Percentiles rank a stretch among this genome's conserved stretches.
Conservation (phyloP, 2,888 invertebrate species). For the Aspidapion aeneum region DNA sequence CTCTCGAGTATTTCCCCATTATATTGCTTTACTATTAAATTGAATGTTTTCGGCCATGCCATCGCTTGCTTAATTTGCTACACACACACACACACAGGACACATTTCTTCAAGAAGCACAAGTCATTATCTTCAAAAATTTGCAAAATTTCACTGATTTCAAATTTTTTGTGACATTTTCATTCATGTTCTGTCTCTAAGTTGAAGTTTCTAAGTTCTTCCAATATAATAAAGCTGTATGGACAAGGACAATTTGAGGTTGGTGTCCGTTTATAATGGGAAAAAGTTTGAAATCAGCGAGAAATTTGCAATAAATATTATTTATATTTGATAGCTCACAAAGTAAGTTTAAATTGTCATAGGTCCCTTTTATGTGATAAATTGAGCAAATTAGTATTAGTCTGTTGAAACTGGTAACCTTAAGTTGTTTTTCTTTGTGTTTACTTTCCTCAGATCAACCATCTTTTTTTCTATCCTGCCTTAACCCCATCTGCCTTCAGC, state of each 20-base stretch:
- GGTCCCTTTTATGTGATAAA: neutral
- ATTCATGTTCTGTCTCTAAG: neutral
- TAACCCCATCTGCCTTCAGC: neutral
- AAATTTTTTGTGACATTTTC: neutral
- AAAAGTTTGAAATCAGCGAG: neutral
- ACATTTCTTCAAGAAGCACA: neutral
- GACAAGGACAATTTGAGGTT: neutral
- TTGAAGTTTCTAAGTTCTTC: neutral
- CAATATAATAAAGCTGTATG: neutral
- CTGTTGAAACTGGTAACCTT: neutral
- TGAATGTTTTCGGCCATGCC: neutral
- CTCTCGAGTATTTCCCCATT: neutral
- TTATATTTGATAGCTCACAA: too few relatives aligned
- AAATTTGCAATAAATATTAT: neutral
- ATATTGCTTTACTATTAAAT: neutral
- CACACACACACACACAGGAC: neutral
- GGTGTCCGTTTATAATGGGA: neutral
- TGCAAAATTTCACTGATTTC: neutral
- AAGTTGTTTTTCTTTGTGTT: neutral
- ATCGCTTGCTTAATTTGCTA: neutral
- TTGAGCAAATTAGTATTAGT: neutral
- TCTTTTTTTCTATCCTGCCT: too few relatives aligned
- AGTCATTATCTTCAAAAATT: neutral
- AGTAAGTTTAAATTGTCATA: neutral
- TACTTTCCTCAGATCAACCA: neutral